These are phyloP conservation scores for Gonioctena quinquepunctata DNA, from an alignment of 1,140 invertebrate genomes.

Conservation along the genomic window DNA sequence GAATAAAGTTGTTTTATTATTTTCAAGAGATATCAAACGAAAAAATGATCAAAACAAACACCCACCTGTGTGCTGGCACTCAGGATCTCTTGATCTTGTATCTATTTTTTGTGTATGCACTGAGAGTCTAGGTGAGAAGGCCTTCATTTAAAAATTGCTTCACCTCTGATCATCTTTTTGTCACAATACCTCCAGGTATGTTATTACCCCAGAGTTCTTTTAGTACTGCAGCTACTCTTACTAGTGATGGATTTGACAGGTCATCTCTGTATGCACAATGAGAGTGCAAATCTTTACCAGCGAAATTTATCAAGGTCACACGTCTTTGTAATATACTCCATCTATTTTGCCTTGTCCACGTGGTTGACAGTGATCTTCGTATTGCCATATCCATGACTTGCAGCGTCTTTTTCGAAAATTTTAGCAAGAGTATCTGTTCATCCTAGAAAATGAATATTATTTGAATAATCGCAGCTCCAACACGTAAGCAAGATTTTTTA, in stretches of 20 bases:
- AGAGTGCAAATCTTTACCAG: slow-evolving; percentile 49
- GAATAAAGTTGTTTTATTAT: no score
- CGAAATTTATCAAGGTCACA: slow-evolving; percentile 27
- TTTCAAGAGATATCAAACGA: no score
- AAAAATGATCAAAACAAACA: no score
- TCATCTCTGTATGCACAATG: slow-evolving; percentile 47
- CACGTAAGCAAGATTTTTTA: no score
- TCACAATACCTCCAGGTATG: neutral
- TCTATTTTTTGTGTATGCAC: slow-evolving; percentile 18
- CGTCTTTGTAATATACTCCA: neutral
- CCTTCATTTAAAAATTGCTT: slow-evolving; percentile 19
- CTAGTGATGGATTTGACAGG: slow-evolving; percentile 45
- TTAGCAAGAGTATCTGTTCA: neutral
- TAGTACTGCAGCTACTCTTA: slow-evolving; percentile 47
- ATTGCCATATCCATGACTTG: neutral
- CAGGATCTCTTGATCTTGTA: slow-evolving; percentile 25
- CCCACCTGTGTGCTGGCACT: slow-evolving; percentile 15
- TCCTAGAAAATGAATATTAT: no score
- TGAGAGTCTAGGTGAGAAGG: slow-evolving; percentile 24
- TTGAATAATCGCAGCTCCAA: no score
- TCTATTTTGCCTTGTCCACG: neutral
- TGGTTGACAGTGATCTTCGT: neutral
- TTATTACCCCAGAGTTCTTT: slow-evolving; percentile 41
- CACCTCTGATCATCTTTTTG: slow-evolving; percentile 7
- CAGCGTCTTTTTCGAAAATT: neutral